A percentile compares a stretch with the other conserved stretches of the same genome.
These are phyloP conservation scores for Eleutherodactylus coqui DNA, from an alignment of 2,797 vertebrate genomes.

Conservation along the genomic window DNA sequence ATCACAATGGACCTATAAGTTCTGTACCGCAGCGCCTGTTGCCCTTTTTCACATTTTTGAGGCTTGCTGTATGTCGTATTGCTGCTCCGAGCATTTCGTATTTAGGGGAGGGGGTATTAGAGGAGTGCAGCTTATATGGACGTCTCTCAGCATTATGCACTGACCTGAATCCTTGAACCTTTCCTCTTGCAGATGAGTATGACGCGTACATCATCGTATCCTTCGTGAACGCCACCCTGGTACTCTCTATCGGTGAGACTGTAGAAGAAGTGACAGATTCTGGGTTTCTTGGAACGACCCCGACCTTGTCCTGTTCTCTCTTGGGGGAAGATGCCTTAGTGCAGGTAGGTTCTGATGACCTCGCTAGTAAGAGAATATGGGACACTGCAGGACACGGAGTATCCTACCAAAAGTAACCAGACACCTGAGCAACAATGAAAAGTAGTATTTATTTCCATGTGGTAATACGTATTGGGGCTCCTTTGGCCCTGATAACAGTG, in stretches of 20 bases:
- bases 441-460: no score
- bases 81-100: background rate
- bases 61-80: background rate
- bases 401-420: no score
- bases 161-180: background rate
- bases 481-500: no score
- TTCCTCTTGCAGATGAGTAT: conserved; percentile 87
- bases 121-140: background rate
- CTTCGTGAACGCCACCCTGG: conserved; percentile 97
- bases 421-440: no score
- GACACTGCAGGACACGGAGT: background rate
- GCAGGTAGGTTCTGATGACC: conserved; percentile 81
- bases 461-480: no score
- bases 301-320: conserved; percentile 96
- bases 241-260: conserved; percentile 96
- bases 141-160: background rate
- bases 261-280: conserved; percentile 99
- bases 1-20: no score
- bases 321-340: conserved; percentile 96
- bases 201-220: conserved; percentile 99
- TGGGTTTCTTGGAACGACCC: conserved; percentile 95
- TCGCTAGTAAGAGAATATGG: background rate
- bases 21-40: no score
- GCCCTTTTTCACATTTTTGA: no score
- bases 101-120: background rate